phyloP scores from a whole-genome alignment of 2,888 invertebrate genomes.

The Lithophane leautieri region DNA sequence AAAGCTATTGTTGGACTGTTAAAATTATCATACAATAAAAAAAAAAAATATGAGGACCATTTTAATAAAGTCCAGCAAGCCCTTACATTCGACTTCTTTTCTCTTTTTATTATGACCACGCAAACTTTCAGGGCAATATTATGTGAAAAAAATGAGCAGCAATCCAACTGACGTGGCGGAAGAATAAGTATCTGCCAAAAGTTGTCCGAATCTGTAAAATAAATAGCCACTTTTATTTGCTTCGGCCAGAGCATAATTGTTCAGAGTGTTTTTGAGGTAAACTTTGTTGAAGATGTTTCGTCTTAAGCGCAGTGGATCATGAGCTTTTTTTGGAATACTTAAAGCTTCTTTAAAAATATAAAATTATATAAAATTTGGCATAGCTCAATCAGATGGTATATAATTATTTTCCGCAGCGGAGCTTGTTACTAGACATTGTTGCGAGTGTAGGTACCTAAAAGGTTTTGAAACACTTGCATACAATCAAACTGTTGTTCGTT shows the following conservation, averaged over 20 bases:
- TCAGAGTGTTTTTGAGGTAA: conserved; percentile 32
- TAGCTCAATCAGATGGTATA: not conserved
- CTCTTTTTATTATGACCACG: conserved; percentile 29
- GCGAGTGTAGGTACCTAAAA: not conserved
- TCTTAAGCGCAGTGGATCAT: conserved; percentile 15
- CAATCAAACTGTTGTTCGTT: conserved; percentile 3
- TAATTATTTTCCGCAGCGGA: not conserved
- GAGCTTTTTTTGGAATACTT: conserved; percentile 13
- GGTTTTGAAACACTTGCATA: not conserved
- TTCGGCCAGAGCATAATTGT: conserved; percentile 32
- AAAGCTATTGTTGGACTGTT: not conserved
- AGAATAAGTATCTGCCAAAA: conserved; percentile 58
- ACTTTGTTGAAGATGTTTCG: conserved; percentile 37
- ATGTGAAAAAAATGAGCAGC: conserved; percentile 63
- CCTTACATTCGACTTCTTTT: conserved; percentile 35
- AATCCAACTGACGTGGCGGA: conserved; percentile 50
- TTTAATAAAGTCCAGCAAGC: too few relatives aligned
- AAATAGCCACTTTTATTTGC: conserved; percentile 60
- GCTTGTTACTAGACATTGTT: not conserved
- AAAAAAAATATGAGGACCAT: too few relatives aligned
- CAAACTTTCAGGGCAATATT: conserved; percentile 63
- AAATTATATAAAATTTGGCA: too few relatives aligned
- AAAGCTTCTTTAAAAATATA: not conserved
- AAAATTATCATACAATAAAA: not conserved
- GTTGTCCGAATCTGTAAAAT: conserved; percentile 52